These are phyloP conservation scores for Heliconius himera DNA, from an alignment of 1,140 invertebrate genomes.

Conservation along the genomic window DNA sequence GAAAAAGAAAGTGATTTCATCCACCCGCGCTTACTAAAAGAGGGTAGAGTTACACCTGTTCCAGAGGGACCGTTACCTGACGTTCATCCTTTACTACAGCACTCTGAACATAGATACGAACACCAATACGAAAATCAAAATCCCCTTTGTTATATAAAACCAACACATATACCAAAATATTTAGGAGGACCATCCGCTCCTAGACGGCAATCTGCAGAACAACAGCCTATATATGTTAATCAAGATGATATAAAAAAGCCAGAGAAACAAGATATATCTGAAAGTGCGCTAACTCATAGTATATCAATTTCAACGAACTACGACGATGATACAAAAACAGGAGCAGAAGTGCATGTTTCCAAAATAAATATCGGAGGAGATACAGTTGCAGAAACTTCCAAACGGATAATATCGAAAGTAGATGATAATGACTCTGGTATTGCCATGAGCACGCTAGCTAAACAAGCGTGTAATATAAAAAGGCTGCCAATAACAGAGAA, in stretches of 20 bases:
- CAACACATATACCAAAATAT: slow-evolving; percentile 85
- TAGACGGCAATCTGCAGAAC: slow-evolving; percentile 59
- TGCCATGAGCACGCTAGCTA: slow-evolving; percentile 84
- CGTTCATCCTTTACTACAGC: slow-evolving; percentile 87
- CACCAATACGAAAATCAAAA: slow-evolving; percentile 83
- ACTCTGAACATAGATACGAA: slow-evolving; percentile 89
- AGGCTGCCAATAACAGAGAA: slow-evolving; percentile 91
- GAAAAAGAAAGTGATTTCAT: slow-evolving; percentile 78
- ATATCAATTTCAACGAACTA: slow-evolving; percentile 75
- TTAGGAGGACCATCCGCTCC: slow-evolving; percentile 81
- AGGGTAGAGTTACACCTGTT: slow-evolving; percentile 75
- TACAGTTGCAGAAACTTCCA: slow-evolving; percentile 46
- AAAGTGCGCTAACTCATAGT: slow-evolving; percentile 74
- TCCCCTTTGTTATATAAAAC: slow-evolving; percentile 84
- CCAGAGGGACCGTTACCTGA: slow-evolving; percentile 79
- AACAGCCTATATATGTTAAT: slow-evolving; percentile 77
- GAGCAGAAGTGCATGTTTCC: slow-evolving; percentile 72
- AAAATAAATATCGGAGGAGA: slow-evolving; percentile 77
- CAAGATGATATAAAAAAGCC: slow-evolving; percentile 71
- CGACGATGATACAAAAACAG: slow-evolving; percentile 58
- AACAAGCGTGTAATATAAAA: slow-evolving; percentile 80
- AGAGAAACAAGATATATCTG: slow-evolving; percentile 61
- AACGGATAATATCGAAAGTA: slow-evolving; percentile 56
- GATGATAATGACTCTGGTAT: slow-evolving; percentile 90
- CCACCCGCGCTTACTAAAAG: slow-evolving; percentile 74